Base-by-base conservation (phyloP, 2,113 vertebrate genomes). In the Salvator merianae region DNA sequence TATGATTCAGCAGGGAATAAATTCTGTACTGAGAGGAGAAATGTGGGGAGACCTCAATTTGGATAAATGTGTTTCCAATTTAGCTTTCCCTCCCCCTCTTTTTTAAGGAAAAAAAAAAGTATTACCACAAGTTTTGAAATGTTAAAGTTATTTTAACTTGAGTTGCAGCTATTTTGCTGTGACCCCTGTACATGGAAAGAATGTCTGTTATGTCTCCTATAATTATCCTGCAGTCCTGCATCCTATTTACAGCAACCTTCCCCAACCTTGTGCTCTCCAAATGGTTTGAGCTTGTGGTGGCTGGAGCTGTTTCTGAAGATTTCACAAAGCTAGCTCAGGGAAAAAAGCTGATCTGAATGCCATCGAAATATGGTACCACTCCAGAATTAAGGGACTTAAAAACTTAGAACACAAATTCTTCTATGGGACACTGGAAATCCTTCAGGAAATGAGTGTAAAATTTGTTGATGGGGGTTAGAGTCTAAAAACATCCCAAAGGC, bases 1-100 rank as follows among this genome's bases (percentile, higher is more conserved):
- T 85, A 72, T 87, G 70, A 84, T 81, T 79, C 69, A 87, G 84
- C 10, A 87, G 88, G 74, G 76, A 81, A 90, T 72, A 87, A 89
- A 86, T 10, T 78, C 86, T 84, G 82, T 83, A 75, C n/a, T 10
- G 50, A 55, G 26, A 26, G 3, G 13, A n/a, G 66, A 73, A 22
- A 7, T 53, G 66, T 26, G 22, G 32, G 28, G 63, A 84, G 91
- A 86, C 7, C 68, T 28, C 69, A 69, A 80, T 77, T 28, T 82
- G 81, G 66, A 82, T 77, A 85, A 87, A 38, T 36, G 62, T 91
- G 88, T 86, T 95, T 91, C 75, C 88, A 91, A 88, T 91, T 90
- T 86, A 79, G 2, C 3, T 43, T 53, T 24, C 34, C 8, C 62
- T 43, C 28, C 36, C 24, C 7, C 53, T 72, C 59, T 85, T 73